These are phyloP conservation scores for Brachionus rotundiformis DNA, from an alignment of 1,140 invertebrate genomes.

Conservation along the genomic window DNA sequence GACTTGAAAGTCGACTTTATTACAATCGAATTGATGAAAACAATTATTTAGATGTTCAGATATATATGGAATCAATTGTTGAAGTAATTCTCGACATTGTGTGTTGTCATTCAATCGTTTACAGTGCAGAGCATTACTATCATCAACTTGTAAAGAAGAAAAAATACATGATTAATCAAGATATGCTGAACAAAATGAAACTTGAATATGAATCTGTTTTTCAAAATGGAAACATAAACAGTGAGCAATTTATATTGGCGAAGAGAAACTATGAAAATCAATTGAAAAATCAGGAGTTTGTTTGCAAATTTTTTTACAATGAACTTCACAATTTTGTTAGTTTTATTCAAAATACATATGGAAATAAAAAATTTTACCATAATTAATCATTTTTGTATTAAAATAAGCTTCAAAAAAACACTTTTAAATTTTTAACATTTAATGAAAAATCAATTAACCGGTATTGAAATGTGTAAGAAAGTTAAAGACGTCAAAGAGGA, in stretches of 20 bases:
- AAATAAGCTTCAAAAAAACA: background rate
- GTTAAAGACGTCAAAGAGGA: slow-evolving; percentile 6
- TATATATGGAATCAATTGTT: background rate
- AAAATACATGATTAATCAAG: background rate
- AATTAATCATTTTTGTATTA: background rate
- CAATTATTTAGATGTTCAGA: background rate
- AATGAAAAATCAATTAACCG: too few species aligned
- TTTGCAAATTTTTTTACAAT: background rate
- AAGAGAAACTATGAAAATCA: background rate
- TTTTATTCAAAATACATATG: background rate
- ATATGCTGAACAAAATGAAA: background rate
- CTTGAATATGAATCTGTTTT: background rate
- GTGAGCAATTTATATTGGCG: background rate
- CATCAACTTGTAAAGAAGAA: background rate
- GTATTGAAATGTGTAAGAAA: slow-evolving; percentile 11
- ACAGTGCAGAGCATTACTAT: background rate
- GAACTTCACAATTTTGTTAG: background rate
- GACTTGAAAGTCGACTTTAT: background rate
- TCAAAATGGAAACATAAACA: background rate
- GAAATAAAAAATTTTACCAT: background rate
- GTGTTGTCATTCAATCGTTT: background rate
- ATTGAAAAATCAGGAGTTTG: background rate
- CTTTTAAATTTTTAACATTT: background rate
- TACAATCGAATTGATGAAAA: background rate
- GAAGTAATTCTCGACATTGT: background rate